Conservation (phyloP, 2,888 invertebrate species). For the Julus scandinavius region DNA sequence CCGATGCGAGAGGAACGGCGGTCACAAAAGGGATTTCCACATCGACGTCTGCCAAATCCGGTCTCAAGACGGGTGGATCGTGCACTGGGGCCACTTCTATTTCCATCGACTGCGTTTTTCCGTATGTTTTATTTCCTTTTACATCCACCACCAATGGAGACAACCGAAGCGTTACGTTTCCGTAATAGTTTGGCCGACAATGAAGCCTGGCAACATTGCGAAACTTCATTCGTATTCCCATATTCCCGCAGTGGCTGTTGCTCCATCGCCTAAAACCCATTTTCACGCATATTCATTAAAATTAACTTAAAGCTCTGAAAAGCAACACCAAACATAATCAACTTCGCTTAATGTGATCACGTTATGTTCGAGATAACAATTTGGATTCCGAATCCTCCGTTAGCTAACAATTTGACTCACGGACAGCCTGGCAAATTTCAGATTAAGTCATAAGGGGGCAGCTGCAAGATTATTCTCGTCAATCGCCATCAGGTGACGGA, state of each 20-base stretch:
- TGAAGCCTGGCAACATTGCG: neutral
- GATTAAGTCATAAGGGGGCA: too few species aligned
- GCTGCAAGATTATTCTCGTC: too few species aligned
- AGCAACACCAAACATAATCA: too few species aligned
- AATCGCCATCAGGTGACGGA: too few species aligned
- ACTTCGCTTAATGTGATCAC: too few species aligned
- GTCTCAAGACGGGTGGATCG: neutral
- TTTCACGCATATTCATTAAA: too few species aligned
- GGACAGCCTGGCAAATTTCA: too few species aligned
- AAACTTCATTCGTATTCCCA: neutral
- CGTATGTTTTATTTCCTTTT: conserved; percentile 15
- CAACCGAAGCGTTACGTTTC: neutral
- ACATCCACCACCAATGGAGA: conserved; percentile 27
- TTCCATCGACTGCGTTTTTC: neutral
- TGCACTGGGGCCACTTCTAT: neutral
- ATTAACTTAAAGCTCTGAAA: too few species aligned
- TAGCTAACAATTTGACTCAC: too few species aligned
- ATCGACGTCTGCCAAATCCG: neutral
- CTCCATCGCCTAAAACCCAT: neutral
- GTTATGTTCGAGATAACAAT: too few species aligned
- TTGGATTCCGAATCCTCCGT: too few species aligned
- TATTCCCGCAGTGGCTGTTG: neutral
- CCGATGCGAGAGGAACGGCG: neutral
- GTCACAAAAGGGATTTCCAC: conserved; percentile 45
- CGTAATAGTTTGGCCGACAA: conserved; percentile 30